These are phyloP conservation scores for Chelonus insularis DNA, from an alignment of 1,140 invertebrate genomes.

Conservation along the genomic window DNA sequence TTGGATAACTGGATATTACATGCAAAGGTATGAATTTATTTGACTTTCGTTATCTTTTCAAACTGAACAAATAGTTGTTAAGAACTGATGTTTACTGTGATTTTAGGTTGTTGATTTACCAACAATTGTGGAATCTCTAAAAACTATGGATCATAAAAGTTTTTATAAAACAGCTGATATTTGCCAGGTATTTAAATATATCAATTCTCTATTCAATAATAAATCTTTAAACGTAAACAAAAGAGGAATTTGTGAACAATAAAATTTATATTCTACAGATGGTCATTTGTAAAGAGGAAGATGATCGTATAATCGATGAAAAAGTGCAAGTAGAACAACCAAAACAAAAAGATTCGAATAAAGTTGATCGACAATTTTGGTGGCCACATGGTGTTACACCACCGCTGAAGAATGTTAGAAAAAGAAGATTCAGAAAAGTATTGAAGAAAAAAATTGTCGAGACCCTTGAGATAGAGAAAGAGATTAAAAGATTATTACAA, in stretches of 20 bases:
- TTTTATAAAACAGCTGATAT: constrained; percentile 98
- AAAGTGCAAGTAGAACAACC: constrained; percentile 83
- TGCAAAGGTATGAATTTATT: constrained; percentile 67
- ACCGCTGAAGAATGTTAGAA: constrained; percentile 94
- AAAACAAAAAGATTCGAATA: constrained; percentile 88
- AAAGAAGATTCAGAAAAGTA: constrained; percentile 91
- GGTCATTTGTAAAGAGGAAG: constrained; percentile 83
- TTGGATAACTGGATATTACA: constrained; percentile 87
- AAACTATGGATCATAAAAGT: constrained; percentile 94
- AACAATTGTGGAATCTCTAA: constrained; percentile 89
- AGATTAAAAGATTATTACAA: constrained; percentile 87
- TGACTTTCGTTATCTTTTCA: neutral
- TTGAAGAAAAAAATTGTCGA: constrained; percentile 97
- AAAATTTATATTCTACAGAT: constrained; percentile 61
- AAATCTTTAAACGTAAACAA: neutral
- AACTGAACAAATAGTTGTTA: neutral
- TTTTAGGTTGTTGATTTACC: constrained; percentile 85
- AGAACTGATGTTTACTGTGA: neutral
- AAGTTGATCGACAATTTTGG: constrained; percentile 92
- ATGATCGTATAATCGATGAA: constrained; percentile 78
- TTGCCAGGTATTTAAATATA: constrained; percentile 70
- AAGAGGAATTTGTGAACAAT: constrained; percentile 17
- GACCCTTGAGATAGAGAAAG: constrained; percentile 97
- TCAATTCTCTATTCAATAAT: neutral
- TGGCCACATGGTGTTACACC: constrained; percentile 94